These are phyloP conservation scores for Staurois parvus DNA, from an alignment of 2,797 vertebrate genomes.

Conservation along the genomic window DNA sequence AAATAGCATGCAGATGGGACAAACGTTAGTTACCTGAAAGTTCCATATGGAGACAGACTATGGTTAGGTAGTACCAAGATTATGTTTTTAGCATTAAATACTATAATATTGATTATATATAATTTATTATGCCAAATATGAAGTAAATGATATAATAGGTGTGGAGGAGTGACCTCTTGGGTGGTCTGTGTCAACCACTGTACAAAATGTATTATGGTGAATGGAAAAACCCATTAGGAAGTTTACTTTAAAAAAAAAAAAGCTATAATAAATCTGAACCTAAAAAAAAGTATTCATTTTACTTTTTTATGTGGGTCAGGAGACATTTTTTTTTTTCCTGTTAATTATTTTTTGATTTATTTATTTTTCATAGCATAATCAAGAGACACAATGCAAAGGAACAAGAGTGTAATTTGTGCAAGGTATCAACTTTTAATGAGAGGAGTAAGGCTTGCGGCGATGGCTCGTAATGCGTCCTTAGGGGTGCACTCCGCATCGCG, in stretches of 20 bases:
- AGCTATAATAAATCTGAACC: not conserved
- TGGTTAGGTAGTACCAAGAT: too few species aligned
- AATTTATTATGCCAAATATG: too few species aligned
- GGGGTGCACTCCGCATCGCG: conserved; percentile 72
- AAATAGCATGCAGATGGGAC: too few species aligned
- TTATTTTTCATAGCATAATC: conserved; percentile 18
- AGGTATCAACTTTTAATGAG: conserved; percentile 70
- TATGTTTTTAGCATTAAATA: too few species aligned
- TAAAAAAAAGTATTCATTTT: not conserved
- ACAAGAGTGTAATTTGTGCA: conserved; percentile 32
- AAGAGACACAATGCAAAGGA: conserved; percentile 22
- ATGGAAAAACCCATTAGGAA: not conserved
- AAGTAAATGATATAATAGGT: too few species aligned
- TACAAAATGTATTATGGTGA: too few species aligned
- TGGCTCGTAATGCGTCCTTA: conserved; percentile 81
- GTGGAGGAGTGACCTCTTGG: too few species aligned
- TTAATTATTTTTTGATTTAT: conserved; percentile 23
- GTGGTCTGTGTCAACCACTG: too few species aligned
- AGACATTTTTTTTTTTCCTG: not conserved
- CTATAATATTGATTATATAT: too few species aligned
- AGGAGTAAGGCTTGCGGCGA: conserved; percentile 75
- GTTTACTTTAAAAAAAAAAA: not conserved
- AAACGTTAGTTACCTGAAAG: too few species aligned
- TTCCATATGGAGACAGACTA: too few species aligned
- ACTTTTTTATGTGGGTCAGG: not conserved